These are phyloP conservation scores for Nomada ferruginata DNA, from an alignment of 2,888 invertebrate genomes.

Conservation along the genomic window DNA sequence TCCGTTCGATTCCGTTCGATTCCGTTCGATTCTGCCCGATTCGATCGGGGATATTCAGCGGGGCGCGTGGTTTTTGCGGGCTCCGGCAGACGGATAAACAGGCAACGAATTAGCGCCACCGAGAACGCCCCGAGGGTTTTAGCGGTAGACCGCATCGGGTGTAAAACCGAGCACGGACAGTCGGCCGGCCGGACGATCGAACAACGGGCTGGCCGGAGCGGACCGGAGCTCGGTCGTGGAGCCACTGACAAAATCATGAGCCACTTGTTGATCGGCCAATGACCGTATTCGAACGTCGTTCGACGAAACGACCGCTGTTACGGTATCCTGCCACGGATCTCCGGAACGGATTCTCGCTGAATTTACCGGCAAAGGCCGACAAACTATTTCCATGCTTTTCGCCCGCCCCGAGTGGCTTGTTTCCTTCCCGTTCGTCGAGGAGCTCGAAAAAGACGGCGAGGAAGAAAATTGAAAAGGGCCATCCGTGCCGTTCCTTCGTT, in stretches of 20 bases:
- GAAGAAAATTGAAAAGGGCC: no score
- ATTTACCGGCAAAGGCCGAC: neutral
- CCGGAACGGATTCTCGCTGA: neutral
- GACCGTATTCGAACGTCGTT: constrained; percentile 72
- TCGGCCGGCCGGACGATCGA: constrained; percentile 24
- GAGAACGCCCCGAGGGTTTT: constrained; percentile 62
- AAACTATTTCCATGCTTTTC: neutral
- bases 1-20: no score
- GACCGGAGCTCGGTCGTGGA: constrained; percentile 31
- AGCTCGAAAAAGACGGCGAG: no score
- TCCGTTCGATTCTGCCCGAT: no score
- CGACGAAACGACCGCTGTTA: constrained; percentile 55
- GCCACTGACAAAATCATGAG: constrained; percentile 82
- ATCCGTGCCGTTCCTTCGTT: neutral
- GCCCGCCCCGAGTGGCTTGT: no score
- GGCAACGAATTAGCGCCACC: constrained; percentile 1
- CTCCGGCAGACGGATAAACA: neutral
- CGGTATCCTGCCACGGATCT: constrained; percentile 3
- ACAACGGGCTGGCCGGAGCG: constrained; percentile 13
- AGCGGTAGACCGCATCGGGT: constrained; percentile 73
- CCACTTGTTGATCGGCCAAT: constrained; percentile 82
- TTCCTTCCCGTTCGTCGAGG: no score
- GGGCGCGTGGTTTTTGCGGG: no score
- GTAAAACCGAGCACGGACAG: constrained; percentile 34
- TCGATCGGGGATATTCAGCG: no score